Base-by-base conservation (phyloP, 2,888 invertebrate genomes). In the Stenotaenia linearis region DNA sequence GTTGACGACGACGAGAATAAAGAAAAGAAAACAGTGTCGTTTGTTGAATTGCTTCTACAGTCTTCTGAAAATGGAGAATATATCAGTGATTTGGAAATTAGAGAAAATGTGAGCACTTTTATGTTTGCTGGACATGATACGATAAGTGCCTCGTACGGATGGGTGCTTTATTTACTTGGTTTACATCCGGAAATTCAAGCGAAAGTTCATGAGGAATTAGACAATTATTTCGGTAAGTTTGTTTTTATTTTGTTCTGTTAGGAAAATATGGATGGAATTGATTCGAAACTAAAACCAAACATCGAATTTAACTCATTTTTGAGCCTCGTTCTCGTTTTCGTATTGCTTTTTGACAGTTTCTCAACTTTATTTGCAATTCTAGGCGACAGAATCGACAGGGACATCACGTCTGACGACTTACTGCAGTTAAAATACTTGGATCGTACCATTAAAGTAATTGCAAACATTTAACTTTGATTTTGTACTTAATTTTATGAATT, bases 101-200 rank as follows among this genome's bases (percentile, higher is more conserved):
- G 56, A 56, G 23, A 21, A 79, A 86, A 86, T 82, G 86, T 86
- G 75, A 86, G 86, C 82, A 86, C 86, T 7, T 86, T 86, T 81
- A 86, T 86, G 86, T 86, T 86, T 84, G 89, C 85, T 84, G 84
- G 84, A 56, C 84, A 84, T 79, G 84, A 84, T 78, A 84, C 84
- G 7, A 83, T 83, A 10, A 80, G 83, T 1, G 81, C 82, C 0
- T 80, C 79, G 30, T 78, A 83, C 5, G 76, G 79, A 9, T 84
- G 83, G 81, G 82, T 83, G 4, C 69, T 83, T 1, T 83, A 80
- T 76, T 78, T 82, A 0, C 40, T 84, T 4, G 84, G 82, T 4
- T 74, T 79, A 12, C 78, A 83, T 78, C 83, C 82, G 9, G 80
- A 83, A 4, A 78, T 81, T 37, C 83, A 83, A 75, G 77, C 77